Evolutionary conservation across 1,140 invertebrate genomes (phyloP), one percentile per base, ranked within the genome.

Genomic region (Sitophilus oryzae): DNA sequence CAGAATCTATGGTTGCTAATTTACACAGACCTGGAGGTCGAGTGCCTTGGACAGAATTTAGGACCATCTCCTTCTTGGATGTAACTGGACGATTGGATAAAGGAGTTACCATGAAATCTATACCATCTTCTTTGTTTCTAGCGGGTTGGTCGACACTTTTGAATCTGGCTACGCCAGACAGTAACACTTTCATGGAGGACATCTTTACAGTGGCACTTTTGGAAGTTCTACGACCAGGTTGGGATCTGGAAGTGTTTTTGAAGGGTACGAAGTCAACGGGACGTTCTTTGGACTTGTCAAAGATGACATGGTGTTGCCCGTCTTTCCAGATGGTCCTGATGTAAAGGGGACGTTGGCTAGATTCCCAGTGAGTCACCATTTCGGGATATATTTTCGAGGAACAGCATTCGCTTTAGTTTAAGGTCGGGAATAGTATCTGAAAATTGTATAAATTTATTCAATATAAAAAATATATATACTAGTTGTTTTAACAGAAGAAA

Each of bases 301-400:
- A 68, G 9, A 88, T 78, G 1, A 82, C 83, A 70, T 88, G 85
- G 40, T 83, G 75, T 57, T 83, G 77, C 1, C 84, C 84, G 60
- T 83, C 78, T 15, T 83, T 76, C 84, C 83, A 87, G 1, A 85
- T 77, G 1, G 83, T 86, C 55, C 76, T 75, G 2, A 87, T 79
- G 63, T 81, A 85, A 55, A 87, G 75, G 23, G 85, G 82, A 65
- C 81, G 72, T 61, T 80, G 77, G 20, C 84, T 86, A 9, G 84
- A 82, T 61, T 84, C 79, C 85, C 85, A 87, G 56, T 78, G 77
- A 18, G 52, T 63, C n/a, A 60, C 60, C 59, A 61, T 61, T 5
- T 6, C 25, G 25, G 11, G 11, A 30, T n/a, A n/a, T n/a, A n/a
- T n/a, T n/a, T n/a, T n/a, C n/a, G n/a, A n/a, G n/a, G n/a, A n/a